These are phyloP conservation scores for Asobara japonica DNA, from an alignment of 1,140 invertebrate species.

Conservation along the genomic window DNA sequence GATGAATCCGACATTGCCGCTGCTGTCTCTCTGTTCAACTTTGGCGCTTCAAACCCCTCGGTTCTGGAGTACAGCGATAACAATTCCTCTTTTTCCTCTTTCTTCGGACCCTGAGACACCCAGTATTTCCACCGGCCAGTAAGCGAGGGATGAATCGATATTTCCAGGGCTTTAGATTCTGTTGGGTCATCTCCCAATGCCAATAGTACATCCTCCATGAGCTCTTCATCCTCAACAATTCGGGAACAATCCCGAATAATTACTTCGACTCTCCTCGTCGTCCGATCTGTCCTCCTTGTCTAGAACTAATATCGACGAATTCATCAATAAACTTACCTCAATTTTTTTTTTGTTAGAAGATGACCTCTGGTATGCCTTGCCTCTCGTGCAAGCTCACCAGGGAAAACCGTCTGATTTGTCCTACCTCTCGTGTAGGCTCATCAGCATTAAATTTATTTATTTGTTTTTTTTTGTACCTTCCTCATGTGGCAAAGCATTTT, in stretches of 20 bases:
- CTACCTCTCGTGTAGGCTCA: not conserved
- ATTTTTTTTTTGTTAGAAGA: not conserved
- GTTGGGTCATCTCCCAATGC: conserved; percentile 24
- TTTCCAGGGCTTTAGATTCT: not conserved
- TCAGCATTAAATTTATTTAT: not conserved
- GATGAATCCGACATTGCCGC: not conserved
- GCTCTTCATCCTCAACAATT: not conserved
- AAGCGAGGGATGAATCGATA: conserved; percentile 15
- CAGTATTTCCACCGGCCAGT: not conserved
- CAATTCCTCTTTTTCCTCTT: conserved; percentile 19
- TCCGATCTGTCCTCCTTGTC: not conserved
- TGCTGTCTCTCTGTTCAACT: not conserved
- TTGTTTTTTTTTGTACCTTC: conserved; percentile 17
- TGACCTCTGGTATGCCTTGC: not conserved
- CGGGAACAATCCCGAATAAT: no score
- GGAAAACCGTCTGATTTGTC: not conserved
- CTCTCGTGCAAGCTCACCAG: not conserved
- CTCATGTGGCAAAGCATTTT: not conserved
- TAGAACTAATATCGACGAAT: not conserved
- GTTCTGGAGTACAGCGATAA: conserved; percentile 12
- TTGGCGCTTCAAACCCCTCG: conserved; percentile 10
- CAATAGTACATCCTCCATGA: not conserved
- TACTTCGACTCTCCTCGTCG: not conserved
- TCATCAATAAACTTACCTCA: not conserved
- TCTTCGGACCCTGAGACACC: not conserved